A percentile compares a stretch with the other conserved stretches of the same genome.
phyloP scores from a whole-genome alignment of 2,113 vertebrate genomes.

The Progne subis region DNA sequence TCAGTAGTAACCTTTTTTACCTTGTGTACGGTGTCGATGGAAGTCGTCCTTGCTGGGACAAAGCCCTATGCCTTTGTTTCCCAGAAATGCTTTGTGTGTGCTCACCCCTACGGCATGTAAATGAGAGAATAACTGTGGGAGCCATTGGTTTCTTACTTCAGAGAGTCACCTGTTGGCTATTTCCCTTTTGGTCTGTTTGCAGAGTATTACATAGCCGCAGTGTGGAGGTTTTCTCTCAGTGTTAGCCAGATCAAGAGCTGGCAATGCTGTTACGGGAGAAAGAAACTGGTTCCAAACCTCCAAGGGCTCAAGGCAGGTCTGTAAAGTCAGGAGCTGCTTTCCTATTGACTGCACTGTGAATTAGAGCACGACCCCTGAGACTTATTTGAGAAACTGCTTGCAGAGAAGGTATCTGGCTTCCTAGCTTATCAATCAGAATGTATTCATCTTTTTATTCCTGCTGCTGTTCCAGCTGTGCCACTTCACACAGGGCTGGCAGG shows the following conservation, averaged over 20 bases:
- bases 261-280: background rate
- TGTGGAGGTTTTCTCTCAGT: background rate
- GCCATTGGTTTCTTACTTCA: fast-evolving
- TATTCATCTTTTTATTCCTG: background rate
- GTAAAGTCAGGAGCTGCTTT: background rate
- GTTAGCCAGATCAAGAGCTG: background rate
- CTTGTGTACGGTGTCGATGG: too few species aligned
- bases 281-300: background rate
- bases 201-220: background rate
- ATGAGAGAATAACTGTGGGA: background rate
- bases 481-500: background rate
- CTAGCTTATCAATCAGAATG: background rate
- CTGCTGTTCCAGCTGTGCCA: background rate
- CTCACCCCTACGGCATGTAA: fast-evolving
- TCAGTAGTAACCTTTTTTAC: background rate
- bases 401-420: background rate
- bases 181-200: background rate
- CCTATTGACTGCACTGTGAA: background rate
- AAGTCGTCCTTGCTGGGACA: background rate
- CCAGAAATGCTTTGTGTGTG: background rate
- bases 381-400: background rate
- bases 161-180: background rate
- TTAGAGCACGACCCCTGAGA: background rate
- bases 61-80: background rate
- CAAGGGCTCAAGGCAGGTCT: background rate